Evolutionary conservation across 2,797 vertebrate genomes (phyloP), one percentile per base, ranked within the genome.

Genomic region (Fundulus diaphanus): DNA sequence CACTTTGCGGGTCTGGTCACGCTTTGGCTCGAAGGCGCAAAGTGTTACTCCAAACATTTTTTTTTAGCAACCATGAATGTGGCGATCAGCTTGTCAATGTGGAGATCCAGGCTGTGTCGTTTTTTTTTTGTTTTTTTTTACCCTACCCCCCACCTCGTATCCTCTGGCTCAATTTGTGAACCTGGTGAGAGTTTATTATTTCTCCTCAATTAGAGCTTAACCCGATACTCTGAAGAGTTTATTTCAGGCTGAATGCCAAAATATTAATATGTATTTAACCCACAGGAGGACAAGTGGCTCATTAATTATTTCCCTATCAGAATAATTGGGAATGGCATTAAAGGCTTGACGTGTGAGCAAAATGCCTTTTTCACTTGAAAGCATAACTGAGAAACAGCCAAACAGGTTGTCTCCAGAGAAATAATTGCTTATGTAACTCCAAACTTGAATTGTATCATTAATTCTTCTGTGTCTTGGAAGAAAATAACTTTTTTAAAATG

Each of bases 101-200:
- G 63, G 69, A 80, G 69, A 80, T 70, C 42, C 9, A 27, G 63
- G 56, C 69, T 49, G 68, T 57, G 77, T 84, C 87, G 72, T 80
- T 73, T 29, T 20, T 35, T 33, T 37, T 70, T 87, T 89, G n/a
- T 68, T 73, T 68, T 35, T 52, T 63, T 37, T 54, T 69, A 61
- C 71, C 59, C 7, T 27, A 1, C 65, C 44, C 16, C 40, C 68
- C 72, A 56, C 49, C 1, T 54, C 13, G 44, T 42, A 1, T 33
- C 69, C 29, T 24, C 67, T 31, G 5, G 76, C 48, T 76, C 46
- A 27, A 74, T 72, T 37, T 61, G 27, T 77, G n/a, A 88, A 88
- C 76, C 9, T 33, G 31, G 12, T n/a, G 16, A 81, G 63, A 68
- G 85, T 87, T 92, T 90, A 88, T 92, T 92, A 78, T 91, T 90